Percentiles rank a stretch among this genome's conserved stretches.
phyloP scores from a whole-genome alignment of 2,797 vertebrate genomes.

The Diplodus sargus region DNA sequence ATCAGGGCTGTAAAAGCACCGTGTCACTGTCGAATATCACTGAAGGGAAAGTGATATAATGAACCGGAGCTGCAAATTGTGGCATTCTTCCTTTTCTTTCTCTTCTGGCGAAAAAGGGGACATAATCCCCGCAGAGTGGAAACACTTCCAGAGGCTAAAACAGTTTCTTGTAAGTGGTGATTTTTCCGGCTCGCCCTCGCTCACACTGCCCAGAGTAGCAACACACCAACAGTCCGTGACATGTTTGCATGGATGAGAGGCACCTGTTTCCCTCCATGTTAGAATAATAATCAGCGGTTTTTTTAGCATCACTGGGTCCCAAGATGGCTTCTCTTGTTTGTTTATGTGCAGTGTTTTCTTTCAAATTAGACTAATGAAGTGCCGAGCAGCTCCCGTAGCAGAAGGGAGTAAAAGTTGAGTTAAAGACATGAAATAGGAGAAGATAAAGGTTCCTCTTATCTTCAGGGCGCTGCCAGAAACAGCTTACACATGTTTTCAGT shows the following conservation, averaged over 20 bases:
- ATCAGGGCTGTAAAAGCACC: neutral
- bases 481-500: no score
- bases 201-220: slow-evolving; percentile 46
- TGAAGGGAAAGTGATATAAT: neutral
- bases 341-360: neutral
- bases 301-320: slow-evolving; percentile 21
- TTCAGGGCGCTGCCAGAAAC: no score
- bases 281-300: slow-evolving; percentile 47
- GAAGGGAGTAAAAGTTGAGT: neutral
- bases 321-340: slow-evolving; percentile 47
- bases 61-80: neutral
- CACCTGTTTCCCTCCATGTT: slow-evolving; percentile 59
- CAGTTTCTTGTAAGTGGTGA: neutral
- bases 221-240: slow-evolving; percentile 37
- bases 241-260: slow-evolving; percentile 55
- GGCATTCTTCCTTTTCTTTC: neutral
- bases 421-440: neutral
- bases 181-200: slow-evolving; percentile 15
- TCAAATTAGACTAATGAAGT: slow-evolving; percentile 1
- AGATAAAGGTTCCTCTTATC: no score
- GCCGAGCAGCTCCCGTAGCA: neutral
- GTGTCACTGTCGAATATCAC: neutral
- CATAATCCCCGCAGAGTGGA: neutral
- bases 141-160: neutral
- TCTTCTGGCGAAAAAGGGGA: neutral